Evolutionary conservation across 2,797 vertebrate genomes (phyloP), one percentile per base, ranked within the genome.

Genomic region (Ptychadena robeensis): DNA sequence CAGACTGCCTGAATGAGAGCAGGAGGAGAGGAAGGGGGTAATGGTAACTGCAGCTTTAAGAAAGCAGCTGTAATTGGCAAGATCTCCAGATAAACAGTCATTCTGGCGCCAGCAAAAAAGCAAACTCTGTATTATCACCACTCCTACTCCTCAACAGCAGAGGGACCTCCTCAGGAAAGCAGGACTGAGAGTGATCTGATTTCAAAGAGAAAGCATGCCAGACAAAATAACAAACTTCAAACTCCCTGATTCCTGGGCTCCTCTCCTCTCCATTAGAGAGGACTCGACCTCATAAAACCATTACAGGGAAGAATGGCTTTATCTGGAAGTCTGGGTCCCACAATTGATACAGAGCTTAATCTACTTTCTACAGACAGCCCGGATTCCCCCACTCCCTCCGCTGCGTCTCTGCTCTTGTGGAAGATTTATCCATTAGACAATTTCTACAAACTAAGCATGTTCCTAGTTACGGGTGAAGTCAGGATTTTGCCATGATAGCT

Each of bases 51-150:
- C 94, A 94, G 92, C 97, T 98, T 97, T 97, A 97, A 97, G 96
- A 95, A 94, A 91, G 92, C 92, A 88, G 94, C 94, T 95, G 95
- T 96, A 96, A 97, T 96, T 96, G 96, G 95, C 95, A 94, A 95
- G 95, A 96, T 95, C 82, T 85, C 95, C 95, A 96, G 95, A 96
- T 96, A 95, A 96, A 93, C 94, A 94, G 90, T 94, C 97, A 95
- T 96, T 90, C 96, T 97, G 97, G 97, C 97, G 97, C 98, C 97
- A 97, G 96, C 89, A 90, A 95, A 91, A 96, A 85, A 95, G 96
- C 96, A 94, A 96, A 97, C 96, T 95, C 94, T 96, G 94, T 96
- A 96, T 98, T 97, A 97, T 96, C 95, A 95, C 95, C 95, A 95
- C 96, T 97, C 93, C 96, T 94, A 95, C 95, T 95, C 95, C 96